phyloP scores from a whole-genome alignment of 23 tunicate genomes.

The Pegea sp. region DNA sequence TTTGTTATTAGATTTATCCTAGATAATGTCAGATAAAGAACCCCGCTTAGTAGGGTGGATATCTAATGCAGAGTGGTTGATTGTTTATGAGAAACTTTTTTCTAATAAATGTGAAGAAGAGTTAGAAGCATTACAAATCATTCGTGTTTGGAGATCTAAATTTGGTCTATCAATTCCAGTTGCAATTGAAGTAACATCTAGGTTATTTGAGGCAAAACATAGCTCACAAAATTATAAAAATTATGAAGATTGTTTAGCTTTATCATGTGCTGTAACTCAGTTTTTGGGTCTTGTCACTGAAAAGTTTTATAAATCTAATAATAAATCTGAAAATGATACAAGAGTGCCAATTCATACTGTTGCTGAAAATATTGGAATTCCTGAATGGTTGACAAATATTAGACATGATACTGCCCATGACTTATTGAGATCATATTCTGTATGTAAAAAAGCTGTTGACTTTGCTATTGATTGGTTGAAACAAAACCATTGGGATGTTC shows the following conservation, averaged over 20 bases:
- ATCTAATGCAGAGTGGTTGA: constrained; percentile 29
- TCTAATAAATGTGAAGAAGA: constrained; percentile 10
- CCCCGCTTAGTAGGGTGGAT: constrained; percentile 33
- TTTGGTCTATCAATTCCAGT: constrained; percentile 25
- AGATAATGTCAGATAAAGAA: too few relatives aligned
- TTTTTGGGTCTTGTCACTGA: constrained; percentile 53
- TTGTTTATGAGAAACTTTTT: constrained; percentile 17
- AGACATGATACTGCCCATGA: constrained; percentile 45
- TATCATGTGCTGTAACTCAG: constrained; percentile 27
- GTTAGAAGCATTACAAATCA: constrained; percentile 12
- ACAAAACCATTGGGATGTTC: constrained; percentile 23
- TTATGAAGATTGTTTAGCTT: constrained; percentile 5
- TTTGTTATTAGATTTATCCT: too few relatives aligned
- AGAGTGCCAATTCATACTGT: constrained; percentile 9
- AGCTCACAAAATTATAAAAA: background rate
- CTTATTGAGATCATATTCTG: constrained; percentile 4
- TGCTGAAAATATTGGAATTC: constrained; percentile 40
- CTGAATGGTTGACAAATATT: constrained; percentile 39
- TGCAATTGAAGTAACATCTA: constrained; percentile 51
- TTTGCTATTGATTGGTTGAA: constrained; percentile 37
- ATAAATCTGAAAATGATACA: constrained; percentile 1
- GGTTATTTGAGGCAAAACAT: constrained; percentile 12
- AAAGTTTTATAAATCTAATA: too few relatives aligned
- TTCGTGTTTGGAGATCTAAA: constrained; percentile 26
- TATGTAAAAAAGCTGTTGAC: constrained; percentile 22